A percentile compares a stretch with the other conserved stretches of the same genome.
Evolutionary conservation across 2,797 vertebrate species (phyloP).

Genomic region (Syndactyla subalaris): DNA sequence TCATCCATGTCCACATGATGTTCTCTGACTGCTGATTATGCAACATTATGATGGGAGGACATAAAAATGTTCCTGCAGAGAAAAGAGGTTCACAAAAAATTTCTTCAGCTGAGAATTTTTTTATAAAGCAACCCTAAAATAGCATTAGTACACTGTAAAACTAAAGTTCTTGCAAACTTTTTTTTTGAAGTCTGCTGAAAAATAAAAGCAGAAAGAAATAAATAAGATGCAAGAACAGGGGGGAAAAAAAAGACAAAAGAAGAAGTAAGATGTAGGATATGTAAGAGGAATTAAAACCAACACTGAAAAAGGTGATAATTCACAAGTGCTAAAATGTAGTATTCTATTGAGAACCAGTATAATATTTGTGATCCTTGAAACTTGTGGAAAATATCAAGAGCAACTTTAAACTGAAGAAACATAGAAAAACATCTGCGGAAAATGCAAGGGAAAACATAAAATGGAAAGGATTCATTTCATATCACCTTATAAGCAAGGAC

Average conservation of each 20-base stretch:
- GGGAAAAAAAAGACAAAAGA: neutral
- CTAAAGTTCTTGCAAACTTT: neutral
- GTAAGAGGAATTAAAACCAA: neutral
- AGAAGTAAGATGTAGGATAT: neutral
- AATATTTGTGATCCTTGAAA: neutral
- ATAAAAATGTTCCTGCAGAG: neutral
- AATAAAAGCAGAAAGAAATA: neutral
- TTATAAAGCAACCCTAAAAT: slow-evolving; percentile 15
- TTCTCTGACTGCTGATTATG: slow-evolving; percentile 25
- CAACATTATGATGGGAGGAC: neutral
- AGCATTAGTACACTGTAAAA: neutral
- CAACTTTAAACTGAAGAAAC: neutral
- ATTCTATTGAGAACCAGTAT: neutral
- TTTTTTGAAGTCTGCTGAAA: neutral
- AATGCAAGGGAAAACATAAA: neutral
- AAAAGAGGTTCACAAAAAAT: slow-evolving; percentile 13
- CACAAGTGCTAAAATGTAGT: neutral
- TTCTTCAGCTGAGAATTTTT: slow-evolving; percentile 5
- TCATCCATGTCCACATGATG: neutral
- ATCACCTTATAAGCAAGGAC: neutral
- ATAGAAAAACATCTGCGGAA: neutral
- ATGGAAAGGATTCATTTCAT: neutral
- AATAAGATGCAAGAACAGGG: neutral
- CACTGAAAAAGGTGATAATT: neutral
- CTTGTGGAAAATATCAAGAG: neutral